Percentiles rank a stretch among this genome's conserved stretches.
These are phyloP conservation scores for Mus spicilegus DNA, from an alignment of 2,113 vertebrate species.

Conservation along the genomic window DNA sequence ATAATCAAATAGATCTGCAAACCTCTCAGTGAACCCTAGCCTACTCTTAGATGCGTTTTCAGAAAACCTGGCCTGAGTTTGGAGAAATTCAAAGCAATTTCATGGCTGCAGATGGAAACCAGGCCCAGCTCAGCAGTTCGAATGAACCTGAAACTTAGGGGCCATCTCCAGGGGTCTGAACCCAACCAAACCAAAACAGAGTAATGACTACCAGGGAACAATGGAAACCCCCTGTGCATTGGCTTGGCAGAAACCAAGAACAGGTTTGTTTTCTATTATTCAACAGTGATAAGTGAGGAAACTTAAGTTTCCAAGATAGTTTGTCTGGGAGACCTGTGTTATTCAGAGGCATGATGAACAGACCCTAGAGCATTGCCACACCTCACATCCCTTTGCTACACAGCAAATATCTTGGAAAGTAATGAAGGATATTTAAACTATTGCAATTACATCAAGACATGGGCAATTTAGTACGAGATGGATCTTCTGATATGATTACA, in stretches of 20 bases:
- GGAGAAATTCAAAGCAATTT: constrained; percentile 83
- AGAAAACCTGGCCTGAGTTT: constrained; percentile 81
- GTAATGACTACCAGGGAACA: constrained; percentile 74
- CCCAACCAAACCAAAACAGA: constrained; percentile 80
- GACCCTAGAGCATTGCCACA: background rate
- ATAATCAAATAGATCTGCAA: constrained; percentile 78
- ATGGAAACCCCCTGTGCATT: background rate
- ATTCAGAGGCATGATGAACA: background rate
- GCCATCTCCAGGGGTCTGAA: constrained; percentile 77
- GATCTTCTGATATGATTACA: background rate
- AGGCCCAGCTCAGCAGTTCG: constrained; percentile 72
- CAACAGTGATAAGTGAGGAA: constrained; percentile 58
- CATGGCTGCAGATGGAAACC: constrained; percentile 83
- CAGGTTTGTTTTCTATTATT: constrained; percentile 60
- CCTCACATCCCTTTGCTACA: background rate
- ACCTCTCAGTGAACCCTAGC: constrained; percentile 78
- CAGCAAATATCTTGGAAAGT: constrained; percentile 8
- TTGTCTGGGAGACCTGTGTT: constrained; percentile 11
- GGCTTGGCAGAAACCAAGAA: constrained; percentile 64
- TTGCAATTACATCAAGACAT: background rate
- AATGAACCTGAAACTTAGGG: constrained; percentile 80
- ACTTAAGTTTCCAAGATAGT: constrained; percentile 47
- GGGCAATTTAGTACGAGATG: background rate
- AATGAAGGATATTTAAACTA: background rate
- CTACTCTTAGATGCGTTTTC: constrained; percentile 75